Percentiles rank a stretch among this genome's conserved stretches.
Evolutionary conservation across 1,140 invertebrate species (phyloP).

Genomic region (Trissolcus basalis): DNA sequence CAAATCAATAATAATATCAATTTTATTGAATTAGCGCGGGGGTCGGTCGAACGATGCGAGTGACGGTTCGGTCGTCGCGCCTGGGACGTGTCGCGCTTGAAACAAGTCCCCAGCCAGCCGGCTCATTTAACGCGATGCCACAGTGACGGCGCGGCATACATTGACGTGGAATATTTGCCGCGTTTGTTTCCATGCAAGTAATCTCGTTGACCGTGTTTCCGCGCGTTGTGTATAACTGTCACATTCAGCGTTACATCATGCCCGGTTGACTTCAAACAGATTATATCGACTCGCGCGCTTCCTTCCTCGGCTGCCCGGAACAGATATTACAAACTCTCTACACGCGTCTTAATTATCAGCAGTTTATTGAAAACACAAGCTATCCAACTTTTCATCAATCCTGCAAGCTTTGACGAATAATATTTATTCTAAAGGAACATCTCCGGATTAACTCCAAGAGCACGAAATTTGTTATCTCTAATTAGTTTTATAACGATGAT

Average conservation of each 20-base stretch:
- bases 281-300: slow-evolving; percentile 55
- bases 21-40: slow-evolving; percentile 52
- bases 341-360: slow-evolving; percentile 36
- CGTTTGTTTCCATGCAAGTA: slow-evolving; percentile 60
- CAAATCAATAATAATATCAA: slow-evolving; percentile 54
- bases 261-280: slow-evolving; percentile 52
- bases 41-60: slow-evolving; percentile 47
- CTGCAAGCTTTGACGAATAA: not conserved
- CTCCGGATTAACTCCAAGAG: too few species aligned
- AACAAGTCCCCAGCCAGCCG: slow-evolving; percentile 38
- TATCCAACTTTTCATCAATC: too few species aligned
- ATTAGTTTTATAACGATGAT: not conserved
- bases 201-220: slow-evolving; percentile 59
- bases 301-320: slow-evolving; percentile 38
- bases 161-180: slow-evolving; percentile 53
- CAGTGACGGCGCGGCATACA: slow-evolving; percentile 43
- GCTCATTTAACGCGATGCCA: slow-evolving; percentile 51
- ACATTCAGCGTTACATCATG: slow-evolving; percentile 56
- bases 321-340: slow-evolving; percentile 48
- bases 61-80: slow-evolving; percentile 48
- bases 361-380: slow-evolving; percentile 9
- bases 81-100: slow-evolving; percentile 44
- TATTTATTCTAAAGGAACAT: not conserved
- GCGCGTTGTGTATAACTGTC: slow-evolving; percentile 56
- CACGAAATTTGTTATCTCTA: too few species aligned